These are phyloP conservation scores for Phania funesta DNA, from an alignment of 2,888 invertebrate species.

Conservation along the genomic window DNA sequence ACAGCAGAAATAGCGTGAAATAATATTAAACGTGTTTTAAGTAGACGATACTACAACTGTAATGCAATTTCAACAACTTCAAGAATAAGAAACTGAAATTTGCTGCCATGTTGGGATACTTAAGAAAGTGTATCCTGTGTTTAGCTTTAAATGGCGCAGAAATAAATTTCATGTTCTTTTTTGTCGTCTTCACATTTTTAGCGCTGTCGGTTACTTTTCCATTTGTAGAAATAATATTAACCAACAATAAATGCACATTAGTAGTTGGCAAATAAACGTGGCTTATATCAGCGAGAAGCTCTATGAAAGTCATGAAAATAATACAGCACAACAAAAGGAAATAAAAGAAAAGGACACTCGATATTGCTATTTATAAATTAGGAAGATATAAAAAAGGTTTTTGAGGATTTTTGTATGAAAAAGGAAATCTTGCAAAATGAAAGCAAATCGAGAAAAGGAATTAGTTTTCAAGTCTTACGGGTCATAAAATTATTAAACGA, in stretches of 20 bases:
- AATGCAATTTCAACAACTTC: slow-evolving; percentile 32
- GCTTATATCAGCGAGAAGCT: slow-evolving; percentile 33
- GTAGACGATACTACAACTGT: slow-evolving; percentile 13
- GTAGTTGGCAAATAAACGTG: slow-evolving; percentile 60
- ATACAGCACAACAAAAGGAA: background rate
- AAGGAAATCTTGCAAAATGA: background rate
- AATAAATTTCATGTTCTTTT: slow-evolving; percentile 51
- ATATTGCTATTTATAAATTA: slow-evolving; percentile 38
- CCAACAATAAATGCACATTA: slow-evolving; percentile 65
- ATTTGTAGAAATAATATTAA: slow-evolving; percentile 65
- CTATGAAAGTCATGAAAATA: background rate
- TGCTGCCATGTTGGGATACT: slow-evolving; percentile 12
- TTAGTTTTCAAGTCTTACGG: no score
- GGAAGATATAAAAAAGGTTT: background rate
- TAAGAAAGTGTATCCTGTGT: slow-evolving; percentile 29
- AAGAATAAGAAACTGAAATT: slow-evolving; percentile 4
- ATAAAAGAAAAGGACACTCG: slow-evolving; percentile 5
- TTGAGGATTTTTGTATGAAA: background rate
- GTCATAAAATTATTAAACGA: no score
- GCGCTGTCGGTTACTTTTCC: background rate
- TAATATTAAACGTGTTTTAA: slow-evolving; percentile 54
- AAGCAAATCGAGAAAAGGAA: background rate
- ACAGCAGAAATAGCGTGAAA: slow-evolving; percentile 3
- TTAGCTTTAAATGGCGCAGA: slow-evolving; percentile 63
- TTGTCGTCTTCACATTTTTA: background rate